phyloP scores from a whole-genome alignment of 2,888 invertebrate genomes.

The Syrphus vitripennis region DNA sequence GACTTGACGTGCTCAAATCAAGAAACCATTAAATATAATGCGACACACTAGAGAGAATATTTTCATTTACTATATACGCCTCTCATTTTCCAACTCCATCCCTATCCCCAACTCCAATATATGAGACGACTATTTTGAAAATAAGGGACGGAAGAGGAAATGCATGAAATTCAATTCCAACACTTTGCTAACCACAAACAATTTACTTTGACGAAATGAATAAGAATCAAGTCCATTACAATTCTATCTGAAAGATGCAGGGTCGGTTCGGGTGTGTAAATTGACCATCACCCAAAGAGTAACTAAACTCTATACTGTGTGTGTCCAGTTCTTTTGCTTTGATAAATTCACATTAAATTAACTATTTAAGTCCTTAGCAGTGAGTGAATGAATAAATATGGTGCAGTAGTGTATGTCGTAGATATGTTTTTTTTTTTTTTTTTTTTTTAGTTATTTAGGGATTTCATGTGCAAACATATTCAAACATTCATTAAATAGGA shows the following conservation, averaged over 20 bases:
- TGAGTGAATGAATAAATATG: conserved; percentile 28
- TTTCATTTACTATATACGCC: conserved; percentile 23
- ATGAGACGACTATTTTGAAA: neutral
- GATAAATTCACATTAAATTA: conserved; percentile 44
- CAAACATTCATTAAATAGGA: neutral
- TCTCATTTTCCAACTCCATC: no score
- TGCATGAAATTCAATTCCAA: conserved; percentile 69
- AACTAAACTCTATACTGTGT: neutral
- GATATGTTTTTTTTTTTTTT: neutral
- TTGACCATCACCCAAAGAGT: neutral
- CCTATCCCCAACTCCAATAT: neutral
- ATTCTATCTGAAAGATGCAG: neutral
- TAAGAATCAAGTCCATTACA: conserved; percentile 52
- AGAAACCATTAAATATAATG: conserved; percentile 67
- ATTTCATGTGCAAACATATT: conserved; percentile 75
- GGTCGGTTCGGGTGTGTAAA: neutral
- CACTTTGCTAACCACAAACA: conserved; percentile 63
- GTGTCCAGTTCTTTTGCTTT: neutral
- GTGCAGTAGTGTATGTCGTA: conserved; percentile 8
- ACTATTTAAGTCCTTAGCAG: conserved; percentile 14
- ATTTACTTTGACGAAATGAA: conserved; percentile 62
- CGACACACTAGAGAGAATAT: conserved; percentile 50
- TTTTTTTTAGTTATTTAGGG: conserved; percentile 60
- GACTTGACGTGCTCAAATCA: conserved; percentile 50
- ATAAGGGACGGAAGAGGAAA: conserved; percentile 60